Conservation (phyloP, 2,797 vertebrate genomes). For the Brachymystax lenok region DNA sequence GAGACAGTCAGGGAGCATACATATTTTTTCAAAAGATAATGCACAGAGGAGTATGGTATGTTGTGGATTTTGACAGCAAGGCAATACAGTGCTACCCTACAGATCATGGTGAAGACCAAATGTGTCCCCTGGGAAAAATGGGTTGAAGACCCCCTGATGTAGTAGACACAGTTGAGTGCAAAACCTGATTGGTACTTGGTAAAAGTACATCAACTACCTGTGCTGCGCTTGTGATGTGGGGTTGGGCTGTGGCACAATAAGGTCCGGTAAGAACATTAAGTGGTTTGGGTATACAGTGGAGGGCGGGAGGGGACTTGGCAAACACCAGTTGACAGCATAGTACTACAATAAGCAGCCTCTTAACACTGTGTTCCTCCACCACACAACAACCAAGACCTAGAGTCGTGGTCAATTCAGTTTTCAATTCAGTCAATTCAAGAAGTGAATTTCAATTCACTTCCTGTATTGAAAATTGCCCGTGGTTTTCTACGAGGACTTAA, state of each 20-base stretch:
- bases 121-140: no score
- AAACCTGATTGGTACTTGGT: background rate
- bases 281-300: background rate
- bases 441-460: no score
- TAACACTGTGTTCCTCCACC: background rate
- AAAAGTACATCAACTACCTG: background rate
- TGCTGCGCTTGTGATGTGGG: background rate
- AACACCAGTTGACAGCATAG: background rate
- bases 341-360: background rate
- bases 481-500: background rate
- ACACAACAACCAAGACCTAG: background rate
- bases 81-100: no score
- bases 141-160: no score
- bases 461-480: no score
- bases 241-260: background rate
- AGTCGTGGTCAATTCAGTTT: no score
- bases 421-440: background rate
- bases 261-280: constrained; percentile 3
- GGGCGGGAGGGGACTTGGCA: constrained; percentile 1
- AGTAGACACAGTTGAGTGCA: no score
- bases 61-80: no score
- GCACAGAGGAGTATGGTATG: no score
- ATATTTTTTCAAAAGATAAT: no score
- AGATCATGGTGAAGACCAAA: no score
- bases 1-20: no score